Evolutionary conservation across 2,797 vertebrate genomes (phyloP).

Genomic region (Clarias laeviceps): DNA sequence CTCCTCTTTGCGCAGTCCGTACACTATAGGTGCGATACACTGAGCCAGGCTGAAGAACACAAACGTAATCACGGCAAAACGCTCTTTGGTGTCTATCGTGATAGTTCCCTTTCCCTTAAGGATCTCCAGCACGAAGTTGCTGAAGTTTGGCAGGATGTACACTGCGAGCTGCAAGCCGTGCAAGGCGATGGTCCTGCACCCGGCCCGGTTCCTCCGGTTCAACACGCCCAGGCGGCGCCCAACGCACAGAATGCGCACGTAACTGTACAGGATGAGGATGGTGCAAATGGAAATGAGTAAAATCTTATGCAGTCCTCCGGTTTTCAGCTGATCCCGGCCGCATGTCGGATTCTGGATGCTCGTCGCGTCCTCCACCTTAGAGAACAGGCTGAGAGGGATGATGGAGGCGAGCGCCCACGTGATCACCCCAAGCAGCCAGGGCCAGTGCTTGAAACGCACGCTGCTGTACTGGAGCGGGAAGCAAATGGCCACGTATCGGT

Average conservation of each 20-base stretch:
- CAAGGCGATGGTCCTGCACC: constrained; percentile 72
- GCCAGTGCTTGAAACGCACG: constrained; percentile 59
- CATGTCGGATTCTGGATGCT: constrained; percentile 42
- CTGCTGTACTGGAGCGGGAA: constrained; percentile 72
- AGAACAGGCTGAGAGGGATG: constrained; percentile 68
- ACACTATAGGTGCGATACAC: constrained; percentile 76
- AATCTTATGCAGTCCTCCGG: constrained; percentile 66
- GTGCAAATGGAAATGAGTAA: constrained; percentile 69
- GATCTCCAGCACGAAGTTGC: constrained; percentile 64
- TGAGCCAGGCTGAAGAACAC: constrained; percentile 79
- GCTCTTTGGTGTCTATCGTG: constrained; percentile 56
- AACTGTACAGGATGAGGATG: constrained; percentile 74
- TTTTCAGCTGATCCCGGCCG: constrained; percentile 56
- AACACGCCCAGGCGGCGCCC: constrained; percentile 72
- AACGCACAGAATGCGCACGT: constrained; percentile 71
- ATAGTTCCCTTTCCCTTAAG: neutral
- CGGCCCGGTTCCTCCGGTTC: constrained; percentile 71
- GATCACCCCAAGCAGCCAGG: constrained; percentile 70
- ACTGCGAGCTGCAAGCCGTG: constrained; percentile 75
- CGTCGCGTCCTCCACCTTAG: rapidly evolving
- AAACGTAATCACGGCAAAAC: constrained; percentile 68
- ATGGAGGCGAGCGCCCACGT: constrained; percentile 70
- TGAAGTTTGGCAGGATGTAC: constrained; percentile 76
- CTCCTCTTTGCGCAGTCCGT: constrained; percentile 80
- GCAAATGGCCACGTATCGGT: constrained; percentile 76